Conservation (phyloP, 2,888 invertebrate species). For the Dicyrtoma fusca region DNA sequence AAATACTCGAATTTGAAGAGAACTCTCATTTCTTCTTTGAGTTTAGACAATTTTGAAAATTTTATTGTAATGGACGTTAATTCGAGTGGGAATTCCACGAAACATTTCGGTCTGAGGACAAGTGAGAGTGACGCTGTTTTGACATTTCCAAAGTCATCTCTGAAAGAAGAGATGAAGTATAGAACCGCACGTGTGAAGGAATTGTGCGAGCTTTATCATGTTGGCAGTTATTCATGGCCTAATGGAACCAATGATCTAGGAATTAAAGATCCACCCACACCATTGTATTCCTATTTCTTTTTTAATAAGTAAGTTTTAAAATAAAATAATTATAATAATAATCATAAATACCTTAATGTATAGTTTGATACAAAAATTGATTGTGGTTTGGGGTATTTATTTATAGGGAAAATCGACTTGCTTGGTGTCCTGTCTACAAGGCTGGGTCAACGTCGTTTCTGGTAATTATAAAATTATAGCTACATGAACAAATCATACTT, state of each 20-base stretch:
- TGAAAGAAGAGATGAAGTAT: conserved; percentile 63
- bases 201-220: conserved; percentile 60
- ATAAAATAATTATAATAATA: no score
- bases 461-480: no score
- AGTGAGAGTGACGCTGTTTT: background rate
- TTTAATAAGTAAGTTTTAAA: conserved; percentile 59
- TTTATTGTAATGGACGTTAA: background rate
- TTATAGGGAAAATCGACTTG: conserved; percentile 64
- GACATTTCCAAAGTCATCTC: conserved; percentile 43
- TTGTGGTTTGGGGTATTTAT: background rate
- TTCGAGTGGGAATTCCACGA: background rate
- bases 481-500: no score
- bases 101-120: background rate
- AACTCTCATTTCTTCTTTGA: background rate
- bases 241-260: conserved; percentile 47
- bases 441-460: conserved; percentile 90
- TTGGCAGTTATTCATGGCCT: conserved; percentile 59
- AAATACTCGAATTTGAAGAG: background rate
- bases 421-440: conserved; percentile 77
- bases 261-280: conserved; percentile 62
- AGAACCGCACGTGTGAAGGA: conserved; percentile 58
- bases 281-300: conserved; percentile 62
- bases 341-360: no score
- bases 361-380: no score
- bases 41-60: background rate